Evolutionary conservation across 2,888 invertebrate species (phyloP), one percentile per base, ranked within the genome.

Genomic region (Pilophorus perplexus): DNA sequence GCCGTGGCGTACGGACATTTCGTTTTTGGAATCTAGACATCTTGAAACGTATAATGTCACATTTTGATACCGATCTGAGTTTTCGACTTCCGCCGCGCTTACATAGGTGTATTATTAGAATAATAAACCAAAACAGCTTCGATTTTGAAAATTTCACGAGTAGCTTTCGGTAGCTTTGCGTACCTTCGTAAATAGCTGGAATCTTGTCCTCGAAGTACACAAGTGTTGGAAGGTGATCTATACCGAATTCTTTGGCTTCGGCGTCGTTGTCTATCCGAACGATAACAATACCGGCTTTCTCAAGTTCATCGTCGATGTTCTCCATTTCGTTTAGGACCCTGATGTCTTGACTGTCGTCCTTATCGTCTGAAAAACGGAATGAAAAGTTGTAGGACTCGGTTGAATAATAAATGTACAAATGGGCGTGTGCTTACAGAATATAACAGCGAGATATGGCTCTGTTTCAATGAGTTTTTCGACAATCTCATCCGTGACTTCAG

Each of bases 401-500:
- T 33, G 33, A 48, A 48, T 22, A 48, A 48, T 22, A 18, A 8
- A 3, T n/a, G 3, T 48, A 18, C 3, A 10, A 22, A 10, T 22
- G 12, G 48, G 16, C 33, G n/a, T 18, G 20, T 74, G 85, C 90
- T 87, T 81, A 93, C 93, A 93, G 78, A 94, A 94, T 73, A 93
- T 84, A 71, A 93, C 93, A 64, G 93, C 93, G 71, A 94, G 82
- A 76, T 86, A 91, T 67, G 87, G 84, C 22, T 88, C 85, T 57
- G 80, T 86, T 71, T 90, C 90, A 69, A 94, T 87, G 42, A 94
- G 81, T 75, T 89, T 89, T 73, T 93, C 93, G 83, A 94, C 89
- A 90, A 93, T 93, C 80, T 93, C 92, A 75, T 93, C 90, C 6
- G 93, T 93, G 20, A 94, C 86, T 79, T 92, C 92, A 50, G 93